A percentile compares a stretch with the other conserved stretches of the same genome.
Conservation (phyloP, 2,113 vertebrate genomes). For the Leptobrachium ailaonicum region DNA sequence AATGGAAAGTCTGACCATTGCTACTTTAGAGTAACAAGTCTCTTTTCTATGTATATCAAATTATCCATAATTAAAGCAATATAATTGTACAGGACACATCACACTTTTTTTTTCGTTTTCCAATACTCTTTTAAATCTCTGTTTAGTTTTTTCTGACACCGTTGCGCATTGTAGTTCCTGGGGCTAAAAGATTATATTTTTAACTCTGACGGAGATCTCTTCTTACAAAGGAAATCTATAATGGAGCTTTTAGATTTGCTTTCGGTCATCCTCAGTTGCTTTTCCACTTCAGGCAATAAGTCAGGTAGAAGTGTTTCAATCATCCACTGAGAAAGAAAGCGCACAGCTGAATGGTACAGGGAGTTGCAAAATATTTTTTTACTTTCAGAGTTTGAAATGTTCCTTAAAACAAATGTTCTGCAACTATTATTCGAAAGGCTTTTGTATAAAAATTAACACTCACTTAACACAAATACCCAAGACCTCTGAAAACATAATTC, state of each 20-base stretch:
- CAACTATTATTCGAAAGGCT: constrained; percentile 11
- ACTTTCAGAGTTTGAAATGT: constrained; percentile 16
- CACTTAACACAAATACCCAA: not conserved
- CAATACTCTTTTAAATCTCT: not conserved
- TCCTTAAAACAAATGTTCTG: constrained; percentile 20
- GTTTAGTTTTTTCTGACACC: not conserved
- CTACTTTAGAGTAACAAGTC: too few relatives aligned
- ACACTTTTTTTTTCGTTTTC: too few relatives aligned
- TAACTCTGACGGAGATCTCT: constrained; percentile 11
- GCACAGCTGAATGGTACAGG: constrained; percentile 30
- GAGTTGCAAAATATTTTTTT: constrained; percentile 23
- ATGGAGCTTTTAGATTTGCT: constrained; percentile 26
- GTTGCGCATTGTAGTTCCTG: not conserved
- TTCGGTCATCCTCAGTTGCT: constrained; percentile 20
- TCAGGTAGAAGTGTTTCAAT: constrained; percentile 40
- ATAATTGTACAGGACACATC: too few relatives aligned
- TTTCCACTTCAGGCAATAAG: constrained; percentile 35
- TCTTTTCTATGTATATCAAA: too few relatives aligned
- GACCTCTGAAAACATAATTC: not conserved
- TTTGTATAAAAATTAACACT: not conserved
- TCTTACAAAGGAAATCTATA: constrained; percentile 26
- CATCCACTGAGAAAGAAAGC: constrained; percentile 20
- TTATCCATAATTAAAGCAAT: too few relatives aligned
- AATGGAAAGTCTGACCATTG: too few relatives aligned
- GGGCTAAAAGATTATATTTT: constrained; percentile 13